Evolutionary conservation across 2,888 invertebrate genomes (phyloP), one percentile per base, ranked within the genome.

Genomic region (Apoda limacodes): DNA sequence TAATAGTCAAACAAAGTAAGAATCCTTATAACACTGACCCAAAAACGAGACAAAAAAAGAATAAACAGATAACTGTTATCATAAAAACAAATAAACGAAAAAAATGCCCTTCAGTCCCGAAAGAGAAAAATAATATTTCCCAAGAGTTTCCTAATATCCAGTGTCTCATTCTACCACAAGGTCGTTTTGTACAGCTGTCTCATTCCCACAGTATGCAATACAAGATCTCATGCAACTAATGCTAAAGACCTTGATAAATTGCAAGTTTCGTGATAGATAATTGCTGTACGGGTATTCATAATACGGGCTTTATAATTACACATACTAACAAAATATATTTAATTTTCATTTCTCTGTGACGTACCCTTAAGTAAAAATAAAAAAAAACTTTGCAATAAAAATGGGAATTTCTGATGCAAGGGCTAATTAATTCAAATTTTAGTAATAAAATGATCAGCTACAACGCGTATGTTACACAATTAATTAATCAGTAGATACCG

Each of bases 251-350:
- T 78, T 80, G 80, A 69, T 75, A 69, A 62, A 69, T 66, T 74
- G 75, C 75, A 72, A 74, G 71, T 75, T 80, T 80, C 76, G 78
- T 71, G 74, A 68, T 74, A 74, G 75, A 71, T 72, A 75, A 74
- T 75, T 71, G 63, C 60, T 67, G 70, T 76, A 70, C 70, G 70
- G 75, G 74, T 65, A 46, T 56, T 62, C 67, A 65, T 60, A 63
- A 71, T 71, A 59, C 66, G 55, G 62, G 60, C 50, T 46, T 61
- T 59, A 52, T 50, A 17, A n/a, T n/a, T n/a, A n/a, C n/a, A n/a
- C n/a, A n/a, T n/a, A n/a, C n/a, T n/a, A n/a, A n/a, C n/a, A n/a
- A n/a, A n/a, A n/a, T n/a, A n/a, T n/a, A n/a, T n/a, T n/a, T n/a
- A n/a, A n/a, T n/a, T n/a, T n/a, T n/a, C n/a, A n/a, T n/a, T n/a